These are phyloP conservation scores for Muricea muricata DNA, from an alignment of 92 coral and sea anemone genomes.

Conservation along the genomic window DNA sequence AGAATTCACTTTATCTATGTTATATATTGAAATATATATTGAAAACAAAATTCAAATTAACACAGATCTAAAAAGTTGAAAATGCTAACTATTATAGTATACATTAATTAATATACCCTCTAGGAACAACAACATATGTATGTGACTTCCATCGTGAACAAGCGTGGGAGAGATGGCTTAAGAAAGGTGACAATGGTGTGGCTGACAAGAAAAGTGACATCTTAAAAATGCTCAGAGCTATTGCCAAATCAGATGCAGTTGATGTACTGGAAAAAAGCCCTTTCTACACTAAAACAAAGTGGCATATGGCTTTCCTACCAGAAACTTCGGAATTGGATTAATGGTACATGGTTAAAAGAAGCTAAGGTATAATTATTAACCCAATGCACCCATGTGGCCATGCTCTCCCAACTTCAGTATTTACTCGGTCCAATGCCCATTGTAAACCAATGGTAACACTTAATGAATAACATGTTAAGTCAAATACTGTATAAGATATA, in stretches of 20 bases:
- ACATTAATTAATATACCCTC: too few species aligned
- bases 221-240: not conserved
- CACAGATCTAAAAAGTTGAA: too few species aligned
- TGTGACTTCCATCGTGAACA: slow-evolving; percentile 60
- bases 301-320: slow-evolving; percentile 33
- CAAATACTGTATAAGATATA: too few species aligned
- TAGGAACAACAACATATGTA: slow-evolving; percentile 26
- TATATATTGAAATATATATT: too few species aligned
- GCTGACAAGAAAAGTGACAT: slow-evolving; percentile 32
- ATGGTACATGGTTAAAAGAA: slow-evolving; percentile 49
- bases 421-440: too few species aligned
- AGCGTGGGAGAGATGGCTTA: slow-evolving; percentile 58
- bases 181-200: slow-evolving; percentile 48
- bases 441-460: too few species aligned
- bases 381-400: too few species aligned
- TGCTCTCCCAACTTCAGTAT: too few species aligned
- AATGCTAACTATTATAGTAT: too few species aligned
- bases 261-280: slow-evolving; percentile 12
- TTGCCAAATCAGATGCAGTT: slow-evolving; percentile 36
- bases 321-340: slow-evolving; percentile 43
- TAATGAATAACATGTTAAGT: too few species aligned
- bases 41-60: too few species aligned
- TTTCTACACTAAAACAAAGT: slow-evolving; percentile 35
- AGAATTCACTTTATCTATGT: too few species aligned
- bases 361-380: slow-evolving; percentile 44